Evolutionary conservation across 2,797 vertebrate genomes (phyloP), one percentile per base, ranked within the genome.

Genomic region (Rhyacichthys aspro): DNA sequence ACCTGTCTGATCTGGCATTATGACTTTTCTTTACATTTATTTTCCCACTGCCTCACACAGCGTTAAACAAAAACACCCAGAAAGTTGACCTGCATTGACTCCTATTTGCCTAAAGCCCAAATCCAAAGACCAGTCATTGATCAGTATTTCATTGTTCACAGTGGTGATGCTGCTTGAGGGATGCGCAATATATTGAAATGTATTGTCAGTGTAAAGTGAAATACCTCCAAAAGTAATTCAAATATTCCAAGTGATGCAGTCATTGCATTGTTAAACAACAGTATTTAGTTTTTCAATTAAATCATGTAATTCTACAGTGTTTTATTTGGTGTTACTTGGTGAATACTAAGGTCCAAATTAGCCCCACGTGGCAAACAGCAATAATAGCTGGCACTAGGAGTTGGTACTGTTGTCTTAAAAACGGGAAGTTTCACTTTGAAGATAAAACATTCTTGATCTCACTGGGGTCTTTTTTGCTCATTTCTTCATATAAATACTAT

Each of bases 1-100:
- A 82, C 76, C 87, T 67, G 84, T 90, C 88, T 88, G 89, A 91
- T 88, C 85, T 87, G 80, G 85, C 81, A 81, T 90, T 89, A 83
- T 83, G 80, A 79, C 82, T 69, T 79, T 68, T 46, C 76, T 85
- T 75, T 79, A 79, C 63, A 38, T 86, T 48, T 76, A 71, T 63
- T 64, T 75, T 38, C 49, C 28, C 45, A 50, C 23, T 32, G 17
- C 15, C 17, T 17, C 41, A 9, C 37, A 15, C 46, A 14, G 1
- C 17, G 2, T 63, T 19, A 18, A 41, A 39, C 28, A 18, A 10
- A 61, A 37, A 17, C 33, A 14, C 12, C 36, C 6, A 43, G 2
- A 18, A 16, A 5, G 23, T 50, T 11, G 36, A 19, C 59, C 19
- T 28, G 23, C 14, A 0, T 1, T 46, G 5, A 43, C 23, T 7